Conservation (phyloP, 2,113 vertebrate genomes). For the Mixornis gularis region DNA sequence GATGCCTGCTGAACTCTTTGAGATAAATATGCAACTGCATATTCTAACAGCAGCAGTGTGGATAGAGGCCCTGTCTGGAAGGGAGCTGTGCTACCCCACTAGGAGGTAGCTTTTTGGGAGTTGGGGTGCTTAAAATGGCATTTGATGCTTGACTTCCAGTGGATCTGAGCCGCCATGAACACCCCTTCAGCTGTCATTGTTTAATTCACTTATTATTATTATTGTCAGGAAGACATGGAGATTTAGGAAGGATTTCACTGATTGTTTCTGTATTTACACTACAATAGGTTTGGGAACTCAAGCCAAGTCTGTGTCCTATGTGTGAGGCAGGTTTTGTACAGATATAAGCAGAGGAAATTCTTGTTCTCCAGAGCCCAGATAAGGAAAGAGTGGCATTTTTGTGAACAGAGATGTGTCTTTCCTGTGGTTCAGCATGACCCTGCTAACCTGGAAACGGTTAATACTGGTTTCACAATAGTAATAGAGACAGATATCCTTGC, state of each 20-base stretch:
- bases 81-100: not conserved
- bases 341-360: not conserved
- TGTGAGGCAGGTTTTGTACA: not conserved
- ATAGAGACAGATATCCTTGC: not conserved
- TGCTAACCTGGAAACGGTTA: not conserved
- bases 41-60: not conserved
- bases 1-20: not conserved
- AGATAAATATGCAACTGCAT: not conserved
- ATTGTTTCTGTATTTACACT: not conserved
- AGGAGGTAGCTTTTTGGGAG: not conserved
- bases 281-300: not conserved
- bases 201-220: not conserved
- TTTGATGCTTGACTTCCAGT: not conserved
- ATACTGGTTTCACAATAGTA: not conserved
- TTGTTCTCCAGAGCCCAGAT: not conserved
- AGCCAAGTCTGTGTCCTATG: not conserved
- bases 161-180: not conserved
- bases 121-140: rapidly evolving
- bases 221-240: not conserved
- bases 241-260: not conserved
- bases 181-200: not conserved
- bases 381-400: not conserved
- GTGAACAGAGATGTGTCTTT: not conserved
- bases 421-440: not conserved
- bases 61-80: not conserved